Percentiles rank a stretch among this genome's conserved stretches.
Evolutionary conservation across 2,797 vertebrate species (phyloP).

Genomic region (Platyrinchus mystaceus): DNA sequence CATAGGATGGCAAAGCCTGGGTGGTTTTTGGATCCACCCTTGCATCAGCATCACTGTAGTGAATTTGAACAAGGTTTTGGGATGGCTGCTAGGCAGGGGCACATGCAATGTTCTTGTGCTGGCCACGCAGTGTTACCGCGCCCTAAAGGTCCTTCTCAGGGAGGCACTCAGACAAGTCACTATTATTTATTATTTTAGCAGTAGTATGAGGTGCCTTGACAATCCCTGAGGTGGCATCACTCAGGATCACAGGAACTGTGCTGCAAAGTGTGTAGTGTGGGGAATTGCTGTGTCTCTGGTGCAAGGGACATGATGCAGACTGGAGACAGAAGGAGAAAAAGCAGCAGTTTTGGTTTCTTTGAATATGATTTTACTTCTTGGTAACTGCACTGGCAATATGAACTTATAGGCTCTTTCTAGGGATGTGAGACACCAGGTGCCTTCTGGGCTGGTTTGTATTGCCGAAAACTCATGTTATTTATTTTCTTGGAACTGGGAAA

Average conservation of each 20-base stretch:
- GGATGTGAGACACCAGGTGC: background rate
- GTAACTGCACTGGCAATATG: background rate
- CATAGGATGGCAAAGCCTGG: background rate
- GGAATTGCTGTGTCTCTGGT: background rate
- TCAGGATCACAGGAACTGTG: background rate
- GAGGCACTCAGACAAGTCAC: background rate
- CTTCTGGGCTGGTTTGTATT: background rate
- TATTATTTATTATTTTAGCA: background rate
- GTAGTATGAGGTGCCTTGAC: background rate
- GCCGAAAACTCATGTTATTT: background rate
- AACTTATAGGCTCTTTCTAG: background rate
- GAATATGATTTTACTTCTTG: background rate
- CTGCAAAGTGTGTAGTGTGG: background rate
- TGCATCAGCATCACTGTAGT: rapidly evolving
- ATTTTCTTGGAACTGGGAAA: background rate
- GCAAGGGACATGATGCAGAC: background rate
- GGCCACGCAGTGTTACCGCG: background rate
- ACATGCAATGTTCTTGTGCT: background rate
- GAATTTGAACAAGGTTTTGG: background rate
- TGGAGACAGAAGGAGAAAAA: background rate
- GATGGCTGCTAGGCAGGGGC: background rate
- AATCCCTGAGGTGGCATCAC: background rate
- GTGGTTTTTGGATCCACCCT: background rate
- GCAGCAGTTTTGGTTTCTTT: background rate
- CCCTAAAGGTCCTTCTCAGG: background rate